A percentile compares a stretch with the other conserved stretches of the same genome.
phyloP scores from a whole-genome alignment of 1,140 invertebrate genomes.

The Orchesella cincta region DNA sequence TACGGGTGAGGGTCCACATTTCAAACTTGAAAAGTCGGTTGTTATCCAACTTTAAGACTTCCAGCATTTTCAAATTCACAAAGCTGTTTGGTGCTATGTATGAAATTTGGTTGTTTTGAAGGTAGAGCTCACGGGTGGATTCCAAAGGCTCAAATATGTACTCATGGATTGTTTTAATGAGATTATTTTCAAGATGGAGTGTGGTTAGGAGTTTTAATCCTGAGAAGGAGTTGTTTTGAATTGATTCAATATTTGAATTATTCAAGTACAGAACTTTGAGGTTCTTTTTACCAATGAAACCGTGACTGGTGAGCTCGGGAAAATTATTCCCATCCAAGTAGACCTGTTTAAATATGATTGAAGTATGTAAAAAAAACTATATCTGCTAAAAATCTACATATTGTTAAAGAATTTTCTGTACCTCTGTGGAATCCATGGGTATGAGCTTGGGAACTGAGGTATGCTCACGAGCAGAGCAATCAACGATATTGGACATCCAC shows the following conservation, averaged over 20 bases:
- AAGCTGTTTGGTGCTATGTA: conserved; percentile 84
- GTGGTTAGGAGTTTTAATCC: conserved; percentile 74
- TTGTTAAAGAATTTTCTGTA: no score
- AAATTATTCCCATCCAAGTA: conserved; percentile 90
- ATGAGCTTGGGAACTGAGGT: conserved; percentile 76
- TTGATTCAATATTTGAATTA: conserved; percentile 78
- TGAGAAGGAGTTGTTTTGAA: conserved; percentile 88
- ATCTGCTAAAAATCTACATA: no score
- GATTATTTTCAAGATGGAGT: conserved; percentile 77
- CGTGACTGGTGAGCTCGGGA: conserved; percentile 79
- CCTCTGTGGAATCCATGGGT: conserved; percentile 91
- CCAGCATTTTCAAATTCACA: conserved; percentile 73
- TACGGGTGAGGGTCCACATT: conserved; percentile 55
- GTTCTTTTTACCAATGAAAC: conserved; percentile 86
- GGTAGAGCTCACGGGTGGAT: conserved; percentile 77
- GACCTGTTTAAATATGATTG: no score
- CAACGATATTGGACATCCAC: conserved; percentile 90
- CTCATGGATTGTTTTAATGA: conserved; percentile 74
- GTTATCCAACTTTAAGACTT: conserved; percentile 64
- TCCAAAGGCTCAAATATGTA: conserved; percentile 81
- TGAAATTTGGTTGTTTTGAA: conserved; percentile 82
- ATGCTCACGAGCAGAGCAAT: conserved; percentile 77
- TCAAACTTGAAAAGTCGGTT: conserved; percentile 61
- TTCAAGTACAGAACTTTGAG: conserved; percentile 83
- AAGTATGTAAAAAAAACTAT: no score